Percentiles rank a stretch among this genome's conserved stretches.
Conservation (phyloP, 2,113 vertebrate genomes). For the Taxidea taxus region DNA sequence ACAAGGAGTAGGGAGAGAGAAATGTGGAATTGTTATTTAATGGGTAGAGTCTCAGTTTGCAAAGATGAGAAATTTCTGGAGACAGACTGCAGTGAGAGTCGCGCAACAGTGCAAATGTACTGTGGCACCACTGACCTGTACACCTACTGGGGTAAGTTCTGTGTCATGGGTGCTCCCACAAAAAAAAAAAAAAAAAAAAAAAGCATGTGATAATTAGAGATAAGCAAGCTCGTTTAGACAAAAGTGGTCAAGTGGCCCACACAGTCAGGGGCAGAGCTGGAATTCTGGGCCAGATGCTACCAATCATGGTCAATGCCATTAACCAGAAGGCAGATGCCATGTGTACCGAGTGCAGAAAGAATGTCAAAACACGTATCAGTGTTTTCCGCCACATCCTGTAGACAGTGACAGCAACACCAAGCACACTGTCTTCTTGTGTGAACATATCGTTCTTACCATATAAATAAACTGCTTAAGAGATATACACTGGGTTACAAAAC, state of each 20-base stretch:
- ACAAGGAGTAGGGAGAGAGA: background rate
- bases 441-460: background rate
- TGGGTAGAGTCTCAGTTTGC: background rate
- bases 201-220: background rate
- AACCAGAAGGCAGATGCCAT: background rate
- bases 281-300: conserved; percentile 19
- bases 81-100: background rate
- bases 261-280: background rate
- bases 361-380: conserved; percentile 12
- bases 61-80: background rate
- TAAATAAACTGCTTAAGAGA: background rate
- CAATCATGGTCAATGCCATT: background rate
- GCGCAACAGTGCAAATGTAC: background rate
- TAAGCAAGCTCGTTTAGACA: background rate
- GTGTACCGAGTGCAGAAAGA: background rate
- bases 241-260: background rate
- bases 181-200: background rate
- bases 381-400: conserved; percentile 53
- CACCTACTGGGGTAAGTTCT: background rate
- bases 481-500: background rate
- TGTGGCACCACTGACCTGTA: background rate
- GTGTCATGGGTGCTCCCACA: background rate
- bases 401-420: background rate
- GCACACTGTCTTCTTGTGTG: background rate
- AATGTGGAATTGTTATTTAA: background rate